Evolutionary conservation across 1,140 invertebrate genomes (phyloP), one percentile per base, ranked within the genome.

Genomic region (Zaprionus ghesquierei): DNA sequence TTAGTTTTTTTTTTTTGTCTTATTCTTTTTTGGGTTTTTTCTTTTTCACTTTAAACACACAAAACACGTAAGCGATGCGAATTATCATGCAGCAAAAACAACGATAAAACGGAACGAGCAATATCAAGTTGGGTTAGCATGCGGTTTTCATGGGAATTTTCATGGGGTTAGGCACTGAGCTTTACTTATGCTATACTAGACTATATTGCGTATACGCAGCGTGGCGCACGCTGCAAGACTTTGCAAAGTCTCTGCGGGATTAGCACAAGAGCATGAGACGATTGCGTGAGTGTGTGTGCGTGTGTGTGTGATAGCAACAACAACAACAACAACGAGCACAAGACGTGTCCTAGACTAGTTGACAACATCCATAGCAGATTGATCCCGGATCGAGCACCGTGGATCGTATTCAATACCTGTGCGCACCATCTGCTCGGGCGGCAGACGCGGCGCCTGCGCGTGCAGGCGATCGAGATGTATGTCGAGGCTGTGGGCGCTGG

Each of bases 391-490:
- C 29, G 41, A 38, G 27, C 27, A 29, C 54, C 35, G 8, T 8
- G 27, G 20, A 25, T 41, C 33, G 15, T 29, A 38, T 50, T 73
- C 73, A 60, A 49, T 89, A 89, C 85, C 90, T 91, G 90, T 79
- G 58, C 69, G 69, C 58, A 82, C 63, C 61, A 89, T 31, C 31
- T 89, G 79, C 38, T 89, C 79, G 60, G 84, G 73, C 51, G 84
- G 84, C 59, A 91, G 68, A 69, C 82, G 82, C 54, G 82, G 75
- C 27, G 89, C 90, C 73, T 90, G 86, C 10, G 75, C 79, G 74
- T 92, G 90, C 46, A 92, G 69, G 18, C 75, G 79, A 73, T 92
- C 90, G 44, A 92, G 79, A 66, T 92, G 87, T 27, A 92, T 90
- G 65, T 92, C 86, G 13, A 93, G 75, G 54, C 68, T 80, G 56